Evolutionary conservation across 2,797 vertebrate species (phyloP).

Genomic region (Gephyroberyx darwinii): DNA sequence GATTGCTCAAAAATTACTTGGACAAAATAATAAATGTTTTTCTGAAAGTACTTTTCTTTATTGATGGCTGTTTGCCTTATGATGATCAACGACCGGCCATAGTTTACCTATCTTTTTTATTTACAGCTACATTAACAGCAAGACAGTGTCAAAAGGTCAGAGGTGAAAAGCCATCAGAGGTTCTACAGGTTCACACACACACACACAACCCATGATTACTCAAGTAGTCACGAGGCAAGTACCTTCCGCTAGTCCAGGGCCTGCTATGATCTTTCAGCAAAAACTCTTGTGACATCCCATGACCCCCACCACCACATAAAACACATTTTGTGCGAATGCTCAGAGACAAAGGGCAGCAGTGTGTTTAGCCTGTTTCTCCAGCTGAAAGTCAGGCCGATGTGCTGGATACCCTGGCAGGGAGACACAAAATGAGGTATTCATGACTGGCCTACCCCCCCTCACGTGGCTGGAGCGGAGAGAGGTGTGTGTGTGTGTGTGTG

Average conservation of each 20-base stretch:
- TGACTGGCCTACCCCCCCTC: conserved; percentile 34
- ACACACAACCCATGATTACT: conserved; percentile 8
- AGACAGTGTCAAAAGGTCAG: background rate
- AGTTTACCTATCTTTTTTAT: background rate
- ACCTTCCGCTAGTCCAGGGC: background rate
- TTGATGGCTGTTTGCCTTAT: too few relatives aligned
- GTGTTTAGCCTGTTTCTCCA: conserved; percentile 33
- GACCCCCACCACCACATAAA: background rate
- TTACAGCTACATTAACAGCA: background rate
- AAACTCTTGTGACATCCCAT: conserved; percentile 9
- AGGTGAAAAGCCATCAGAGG: background rate
- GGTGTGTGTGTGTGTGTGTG: conserved; percentile 4
- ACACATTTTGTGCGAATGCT: background rate
- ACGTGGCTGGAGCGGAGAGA: conserved; percentile 23
- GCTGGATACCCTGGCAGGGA: conserved; percentile 18
- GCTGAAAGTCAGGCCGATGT: conserved; percentile 44
- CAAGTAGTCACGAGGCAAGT: background rate
- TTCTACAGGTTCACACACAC: too few relatives aligned
- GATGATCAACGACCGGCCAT: background rate
- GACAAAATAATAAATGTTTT: too few relatives aligned
- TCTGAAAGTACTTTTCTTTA: too few relatives aligned
- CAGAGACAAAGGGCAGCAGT: conserved; percentile 55
- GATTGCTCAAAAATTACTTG: too few relatives aligned
- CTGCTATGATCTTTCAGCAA: background rate
- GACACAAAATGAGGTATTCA: conserved; percentile 60